Percentiles rank a stretch among this genome's conserved stretches.
These are phyloP conservation scores for Oxystoma pomonae DNA, from an alignment of 2,888 invertebrate species.

Conservation along the genomic window DNA sequence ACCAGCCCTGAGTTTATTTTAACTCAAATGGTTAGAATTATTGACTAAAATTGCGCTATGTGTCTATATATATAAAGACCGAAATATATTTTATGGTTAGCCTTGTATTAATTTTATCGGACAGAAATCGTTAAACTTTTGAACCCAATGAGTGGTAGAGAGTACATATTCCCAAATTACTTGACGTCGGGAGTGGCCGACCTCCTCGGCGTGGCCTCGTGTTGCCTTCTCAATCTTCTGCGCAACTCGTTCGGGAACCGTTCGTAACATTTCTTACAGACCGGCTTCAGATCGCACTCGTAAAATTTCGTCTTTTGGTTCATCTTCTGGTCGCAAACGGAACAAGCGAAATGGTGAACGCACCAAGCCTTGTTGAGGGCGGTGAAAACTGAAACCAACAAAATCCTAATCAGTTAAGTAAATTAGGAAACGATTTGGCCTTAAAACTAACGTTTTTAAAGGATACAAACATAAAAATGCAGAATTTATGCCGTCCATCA, in stretches of 20 bases:
- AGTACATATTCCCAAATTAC: too few species aligned
- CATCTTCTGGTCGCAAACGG: constrained; percentile 93
- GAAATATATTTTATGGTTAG: too few species aligned
- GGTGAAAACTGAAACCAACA: constrained; percentile 75
- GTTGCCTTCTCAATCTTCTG: constrained; percentile 85
- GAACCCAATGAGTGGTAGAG: too few species aligned
- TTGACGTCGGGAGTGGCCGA: constrained; percentile 24
- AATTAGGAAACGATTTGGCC: constrained; percentile 3
- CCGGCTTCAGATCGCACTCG: constrained; percentile 97
- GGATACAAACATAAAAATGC: neutral
- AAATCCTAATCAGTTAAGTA: too few species aligned
- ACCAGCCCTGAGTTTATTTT: too few species aligned
- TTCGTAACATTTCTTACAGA: constrained; percentile 98
- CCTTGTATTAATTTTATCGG: too few species aligned
- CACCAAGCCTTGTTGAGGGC: constrained; percentile 99
- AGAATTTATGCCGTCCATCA: neutral
- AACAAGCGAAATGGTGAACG: constrained; percentile 97
- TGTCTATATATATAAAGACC: too few species aligned
- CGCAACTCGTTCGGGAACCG: constrained; percentile 92
- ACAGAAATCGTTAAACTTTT: too few species aligned
- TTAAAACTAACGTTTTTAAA: neutral
- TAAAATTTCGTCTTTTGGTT: constrained; percentile 98
- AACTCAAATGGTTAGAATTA: too few species aligned
- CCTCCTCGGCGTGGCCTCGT: constrained; percentile 56
- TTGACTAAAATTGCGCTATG: too few species aligned